Conservation (phyloP, 2,797 vertebrate genomes). For the Falco cherrug region DNA sequence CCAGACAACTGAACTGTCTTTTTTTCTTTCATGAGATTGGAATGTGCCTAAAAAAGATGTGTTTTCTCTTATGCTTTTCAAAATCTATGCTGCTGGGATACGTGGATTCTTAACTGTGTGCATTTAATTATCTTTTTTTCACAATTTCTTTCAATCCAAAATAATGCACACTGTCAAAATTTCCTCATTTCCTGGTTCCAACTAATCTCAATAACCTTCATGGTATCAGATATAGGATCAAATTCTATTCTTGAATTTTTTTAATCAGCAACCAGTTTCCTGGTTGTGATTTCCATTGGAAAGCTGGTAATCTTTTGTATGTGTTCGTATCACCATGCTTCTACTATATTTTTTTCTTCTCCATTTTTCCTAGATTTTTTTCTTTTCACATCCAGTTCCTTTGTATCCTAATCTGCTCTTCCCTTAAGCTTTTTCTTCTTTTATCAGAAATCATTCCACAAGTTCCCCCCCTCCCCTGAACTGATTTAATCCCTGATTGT, state of each 20-base stretch:
- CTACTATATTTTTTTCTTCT: not conserved
- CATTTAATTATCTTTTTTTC: not conserved
- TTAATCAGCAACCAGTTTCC: not conserved
- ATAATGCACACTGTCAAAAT: not conserved
- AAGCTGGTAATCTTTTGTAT: not conserved
- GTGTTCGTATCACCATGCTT: not conserved
- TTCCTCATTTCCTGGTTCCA: not conserved
- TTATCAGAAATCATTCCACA: not conserved
- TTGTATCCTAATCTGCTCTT: not conserved
- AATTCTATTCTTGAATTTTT: not conserved
- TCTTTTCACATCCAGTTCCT: not conserved
- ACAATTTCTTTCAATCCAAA: not conserved
- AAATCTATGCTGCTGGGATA: not conserved
- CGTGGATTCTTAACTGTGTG: not conserved
- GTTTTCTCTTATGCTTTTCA: not conserved
- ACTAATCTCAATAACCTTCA: not conserved
- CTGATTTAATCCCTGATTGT: not conserved
- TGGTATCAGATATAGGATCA: not conserved
- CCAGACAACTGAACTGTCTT: not conserved
- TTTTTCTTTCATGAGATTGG: not conserved
- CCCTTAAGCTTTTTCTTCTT: not conserved
- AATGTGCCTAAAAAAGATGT: not conserved
- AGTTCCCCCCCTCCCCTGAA: accelerated
- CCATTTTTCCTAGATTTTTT: not conserved
- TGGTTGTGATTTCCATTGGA: not conserved